Evolutionary conservation across 2,888 invertebrate species (phyloP).

Genomic region (Catocala nupta): DNA sequence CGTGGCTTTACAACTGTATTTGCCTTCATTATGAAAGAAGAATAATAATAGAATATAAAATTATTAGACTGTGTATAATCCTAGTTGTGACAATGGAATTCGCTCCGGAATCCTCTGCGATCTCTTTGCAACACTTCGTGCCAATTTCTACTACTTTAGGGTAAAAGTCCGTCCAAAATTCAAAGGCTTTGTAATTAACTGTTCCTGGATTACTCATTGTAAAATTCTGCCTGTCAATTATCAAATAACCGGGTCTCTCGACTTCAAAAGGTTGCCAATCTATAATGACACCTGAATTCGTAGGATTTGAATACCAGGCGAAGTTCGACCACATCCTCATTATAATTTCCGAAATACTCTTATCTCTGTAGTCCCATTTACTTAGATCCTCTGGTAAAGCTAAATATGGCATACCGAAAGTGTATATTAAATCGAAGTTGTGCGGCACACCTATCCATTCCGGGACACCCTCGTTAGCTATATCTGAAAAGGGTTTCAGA

Average conservation of each 20-base stretch:
- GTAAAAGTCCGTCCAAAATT: conserved; percentile 95
- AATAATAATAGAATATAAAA: conserved; percentile 64
- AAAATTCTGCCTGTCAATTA: conserved; percentile 91
- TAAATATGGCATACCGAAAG: conserved; percentile 94
- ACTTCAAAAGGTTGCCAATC: conserved; percentile 91
- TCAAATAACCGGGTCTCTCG: conserved; percentile 90
- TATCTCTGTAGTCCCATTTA: conserved; percentile 93
- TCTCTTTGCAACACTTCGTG: conserved; percentile 91
- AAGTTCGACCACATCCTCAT: conserved; percentile 95
- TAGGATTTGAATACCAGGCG: conserved; percentile 91
- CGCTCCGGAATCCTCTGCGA: conserved; percentile 75
- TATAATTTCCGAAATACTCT: conserved; percentile 92
- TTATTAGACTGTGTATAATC: conserved; percentile 63
- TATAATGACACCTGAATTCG: conserved; percentile 90
- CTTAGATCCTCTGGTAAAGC: conserved; percentile 86
- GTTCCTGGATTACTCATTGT: conserved; percentile 90
- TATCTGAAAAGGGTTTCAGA: conserved; percentile 89
- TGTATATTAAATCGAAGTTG: conserved; percentile 93
- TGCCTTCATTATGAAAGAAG: conserved; percentile 63
- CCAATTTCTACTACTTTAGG: conserved; percentile 92
- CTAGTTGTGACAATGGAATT: conserved; percentile 58
- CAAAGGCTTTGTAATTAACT: conserved; percentile 92
- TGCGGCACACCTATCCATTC: conserved; percentile 94
- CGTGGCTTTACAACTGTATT: conserved; percentile 53
- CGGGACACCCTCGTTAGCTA: conserved; percentile 89